Conservation (phyloP, 2,113 vertebrate species). For the Patagioenas fasciata region DNA sequence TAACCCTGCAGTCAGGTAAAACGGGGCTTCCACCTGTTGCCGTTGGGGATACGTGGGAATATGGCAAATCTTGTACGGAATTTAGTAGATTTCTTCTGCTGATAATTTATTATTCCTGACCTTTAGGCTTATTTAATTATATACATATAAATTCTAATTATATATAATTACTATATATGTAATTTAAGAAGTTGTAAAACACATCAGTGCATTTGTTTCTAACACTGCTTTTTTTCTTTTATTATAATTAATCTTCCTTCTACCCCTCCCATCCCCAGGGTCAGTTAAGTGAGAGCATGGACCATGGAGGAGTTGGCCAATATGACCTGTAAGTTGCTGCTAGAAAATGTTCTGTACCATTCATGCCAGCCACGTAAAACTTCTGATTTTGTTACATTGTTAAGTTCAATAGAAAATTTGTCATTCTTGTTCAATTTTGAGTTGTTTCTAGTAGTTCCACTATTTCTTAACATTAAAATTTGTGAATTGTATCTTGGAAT, state of each 20-base stretch:
- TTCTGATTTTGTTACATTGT: not conserved
- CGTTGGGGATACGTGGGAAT: not conserved
- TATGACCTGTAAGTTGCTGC: conserved; percentile 92
- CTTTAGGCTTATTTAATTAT: not conserved
- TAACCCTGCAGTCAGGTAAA: not conserved
- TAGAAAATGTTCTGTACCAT: conserved; percentile 39
- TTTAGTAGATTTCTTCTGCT: not conserved
- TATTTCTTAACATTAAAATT: not conserved
- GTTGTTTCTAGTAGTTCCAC: not conserved
- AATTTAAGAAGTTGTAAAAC: not conserved
- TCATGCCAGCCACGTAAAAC: not conserved
- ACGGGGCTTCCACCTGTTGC: not conserved
- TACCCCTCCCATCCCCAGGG: conserved; percentile 76
- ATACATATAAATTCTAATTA: not conserved
- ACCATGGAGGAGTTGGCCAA: conserved; percentile 89
- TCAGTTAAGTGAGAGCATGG: conserved; percentile 93
- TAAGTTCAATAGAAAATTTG: not conserved
- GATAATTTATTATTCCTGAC: not conserved
- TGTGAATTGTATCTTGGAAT: conserved; percentile 27
- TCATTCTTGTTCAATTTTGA: not conserved
- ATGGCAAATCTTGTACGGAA: not conserved
- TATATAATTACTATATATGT: not conserved
- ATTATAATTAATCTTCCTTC: conserved; percentile 23
- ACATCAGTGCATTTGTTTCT: not conserved
- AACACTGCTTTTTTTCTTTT: not conserved